phyloP scores from a whole-genome alignment of 2,113 vertebrate genomes.

The Percina caprodes region DNA sequence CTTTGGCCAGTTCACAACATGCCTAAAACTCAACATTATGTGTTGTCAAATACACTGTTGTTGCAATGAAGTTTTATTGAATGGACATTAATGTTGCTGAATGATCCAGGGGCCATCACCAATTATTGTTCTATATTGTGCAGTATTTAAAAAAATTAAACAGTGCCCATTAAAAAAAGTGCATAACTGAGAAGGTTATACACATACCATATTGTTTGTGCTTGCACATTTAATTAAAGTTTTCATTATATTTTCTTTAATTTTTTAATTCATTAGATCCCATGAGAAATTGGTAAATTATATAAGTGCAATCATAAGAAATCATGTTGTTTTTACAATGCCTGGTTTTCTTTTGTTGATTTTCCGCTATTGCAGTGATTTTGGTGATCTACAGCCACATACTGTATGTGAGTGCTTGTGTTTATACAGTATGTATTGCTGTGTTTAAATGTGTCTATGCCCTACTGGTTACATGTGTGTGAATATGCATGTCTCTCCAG shows the following conservation, averaged over 20 bases:
- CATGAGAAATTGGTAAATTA: not conserved
- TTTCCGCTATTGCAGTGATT: not conserved
- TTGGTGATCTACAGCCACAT: not conserved
- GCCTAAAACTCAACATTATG: not conserved
- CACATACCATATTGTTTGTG: not conserved
- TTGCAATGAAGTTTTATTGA: not conserved
- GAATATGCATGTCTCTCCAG: slow-evolving; percentile 79
- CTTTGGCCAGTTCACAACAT: not conserved
- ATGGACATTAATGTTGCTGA: not conserved
- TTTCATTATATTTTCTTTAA: not conserved
- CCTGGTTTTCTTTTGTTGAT: not conserved
- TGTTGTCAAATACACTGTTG: not conserved
- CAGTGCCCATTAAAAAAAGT: too few species aligned
- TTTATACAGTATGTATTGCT: slow-evolving; percentile 7
- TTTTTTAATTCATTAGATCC: not conserved
- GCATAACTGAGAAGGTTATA: not conserved
- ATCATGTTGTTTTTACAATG: not conserved
- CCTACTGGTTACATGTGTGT: slow-evolving; percentile 38
- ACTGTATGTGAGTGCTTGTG: not conserved
- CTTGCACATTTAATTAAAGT: not conserved
- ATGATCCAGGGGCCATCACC: not conserved
- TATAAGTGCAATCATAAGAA: not conserved
- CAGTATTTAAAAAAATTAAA: not conserved
- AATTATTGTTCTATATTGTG: not conserved
- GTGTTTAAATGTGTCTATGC: slow-evolving; percentile 32